Evolutionary conservation across 2,888 invertebrate species (phyloP).

Genomic region (Tipula confusa): DNA sequence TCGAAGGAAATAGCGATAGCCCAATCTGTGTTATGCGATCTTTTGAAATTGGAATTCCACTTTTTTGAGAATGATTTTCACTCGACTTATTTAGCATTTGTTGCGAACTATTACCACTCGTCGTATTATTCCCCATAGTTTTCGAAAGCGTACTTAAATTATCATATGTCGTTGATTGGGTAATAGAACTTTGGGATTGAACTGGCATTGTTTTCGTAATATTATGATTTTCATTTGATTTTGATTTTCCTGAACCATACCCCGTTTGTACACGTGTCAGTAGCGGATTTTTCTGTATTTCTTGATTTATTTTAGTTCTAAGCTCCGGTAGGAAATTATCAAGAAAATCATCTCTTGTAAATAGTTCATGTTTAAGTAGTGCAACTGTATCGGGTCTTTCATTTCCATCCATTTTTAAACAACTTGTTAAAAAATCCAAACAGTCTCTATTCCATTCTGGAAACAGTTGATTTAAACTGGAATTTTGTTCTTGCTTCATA

Average conservation of each 20-base stretch:
- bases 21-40: slow-evolving; percentile 35
- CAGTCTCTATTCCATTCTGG: slow-evolving; percentile 49
- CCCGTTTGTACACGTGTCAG: slow-evolving; percentile 43
- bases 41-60: slow-evolving; percentile 28
- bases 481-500: slow-evolving; percentile 44
- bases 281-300: slow-evolving; percentile 56
- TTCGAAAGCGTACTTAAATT: not conserved
- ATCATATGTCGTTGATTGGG: slow-evolving; percentile 31
- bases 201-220: not conserved
- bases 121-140: not conserved
- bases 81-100: not conserved
- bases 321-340: slow-evolving; percentile 64
- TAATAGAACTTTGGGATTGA: slow-evolving; percentile 29
- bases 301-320: slow-evolving; percentile 59
- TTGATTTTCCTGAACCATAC: slow-evolving; percentile 33
- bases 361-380: slow-evolving; percentile 63
- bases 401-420: slow-evolving; percentile 61
- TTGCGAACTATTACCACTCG: not conserved
- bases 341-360: slow-evolving; percentile 62
- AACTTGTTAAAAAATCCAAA: slow-evolving; percentile 50
- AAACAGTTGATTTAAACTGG: slow-evolving; percentile 46
- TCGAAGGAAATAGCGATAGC: slow-evolving; percentile 34
- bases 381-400: slow-evolving; percentile 58
- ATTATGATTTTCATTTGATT: not conserved
- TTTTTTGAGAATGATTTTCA: not conserved